Base-by-base conservation (phyloP, 2,888 invertebrate genomes). In the Drosophila ustulata region DNA sequence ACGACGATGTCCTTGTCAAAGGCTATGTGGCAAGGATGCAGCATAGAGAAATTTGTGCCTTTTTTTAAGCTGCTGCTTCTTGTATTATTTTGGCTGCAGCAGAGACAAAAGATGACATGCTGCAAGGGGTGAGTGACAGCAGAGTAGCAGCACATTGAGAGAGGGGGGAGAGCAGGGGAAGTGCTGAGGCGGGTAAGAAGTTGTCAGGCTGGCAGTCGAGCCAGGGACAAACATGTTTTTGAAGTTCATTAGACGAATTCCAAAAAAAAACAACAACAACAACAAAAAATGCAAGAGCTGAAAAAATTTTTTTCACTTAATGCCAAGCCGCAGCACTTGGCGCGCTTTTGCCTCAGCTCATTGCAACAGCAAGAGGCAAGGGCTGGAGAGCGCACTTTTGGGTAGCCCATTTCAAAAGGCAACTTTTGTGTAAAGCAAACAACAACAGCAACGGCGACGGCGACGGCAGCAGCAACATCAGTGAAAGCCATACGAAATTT, bases 231-330 rank as follows among this genome's bases (percentile, higher is more conserved):
- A 88, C 88, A 88, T 90, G 81, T 86, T 90, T 90, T 89, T 91
- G 89, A 91, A 91, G 91, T 91, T 90, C 91, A 91, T 91, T 91
- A 90, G 90, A 90, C 81, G 89, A 89, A 90, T 89, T 82, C 82
- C 63, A 69, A 73, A 84, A 37, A 37, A 37, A 37, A 37, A 37
- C 30, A 37, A 18, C 18, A 37, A 34, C 11, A 86, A 81, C 61
- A 72, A 61, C 63, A 56, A 61, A 67, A 78, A 13, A 45, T 55
- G 43, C 23, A 23, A 30, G 30, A 32, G 37, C 37, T 18, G 18
- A 18, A 37, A 1, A 37, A 41, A 43, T 43, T 55, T 56, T 74
- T 86, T 86, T 81, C 81, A 87, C 86, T 89, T 86, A 89, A 89
- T 85, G 80, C 80, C 85, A 82, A 78, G 78, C 74, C 43, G 66